Conservation (phyloP, 2,888 invertebrate genomes). For the Pristionchus japonicus region DNA sequence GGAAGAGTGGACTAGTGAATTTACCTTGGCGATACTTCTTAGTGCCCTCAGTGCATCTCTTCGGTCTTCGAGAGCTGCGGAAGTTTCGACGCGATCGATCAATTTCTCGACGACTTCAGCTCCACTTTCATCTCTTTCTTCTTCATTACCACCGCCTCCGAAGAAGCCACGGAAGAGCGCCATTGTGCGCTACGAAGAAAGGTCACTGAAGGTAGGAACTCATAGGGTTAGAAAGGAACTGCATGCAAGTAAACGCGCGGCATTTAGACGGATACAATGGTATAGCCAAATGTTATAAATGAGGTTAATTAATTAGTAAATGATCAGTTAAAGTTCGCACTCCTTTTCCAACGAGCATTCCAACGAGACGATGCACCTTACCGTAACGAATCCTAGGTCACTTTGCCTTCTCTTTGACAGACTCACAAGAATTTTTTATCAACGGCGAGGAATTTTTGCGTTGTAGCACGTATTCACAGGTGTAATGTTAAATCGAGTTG, state of each 20-base stretch:
- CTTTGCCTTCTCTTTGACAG: neutral
- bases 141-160: slow-evolving; percentile 61
- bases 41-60: slow-evolving; percentile 95
- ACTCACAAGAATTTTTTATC: neutral
- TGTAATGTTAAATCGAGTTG: neutral
- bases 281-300: too few relatives aligned
- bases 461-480: neutral
- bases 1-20: slow-evolving; percentile 14
- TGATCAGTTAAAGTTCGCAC: neutral
- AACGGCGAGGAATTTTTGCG: neutral
- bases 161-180: slow-evolving; percentile 71
- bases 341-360: too few relatives aligned
- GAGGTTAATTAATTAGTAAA: neutral
- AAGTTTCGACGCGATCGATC: slow-evolving; percentile 91
- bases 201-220: neutral
- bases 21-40: slow-evolving; percentile 82
- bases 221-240: neutral
- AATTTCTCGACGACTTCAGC: slow-evolving; percentile 84
- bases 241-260: neutral
- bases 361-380: neutral
- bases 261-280: neutral
- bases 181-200: slow-evolving; percentile 54
- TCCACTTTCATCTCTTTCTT: slow-evolving; percentile 62
- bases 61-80: slow-evolving; percentile 92
- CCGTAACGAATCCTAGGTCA: neutral